A percentile compares a stretch with the other conserved stretches of the same genome.
These are phyloP conservation scores for Galerucella nymphaeae DNA, from an alignment of 2,888 invertebrate genomes.

Conservation along the genomic window DNA sequence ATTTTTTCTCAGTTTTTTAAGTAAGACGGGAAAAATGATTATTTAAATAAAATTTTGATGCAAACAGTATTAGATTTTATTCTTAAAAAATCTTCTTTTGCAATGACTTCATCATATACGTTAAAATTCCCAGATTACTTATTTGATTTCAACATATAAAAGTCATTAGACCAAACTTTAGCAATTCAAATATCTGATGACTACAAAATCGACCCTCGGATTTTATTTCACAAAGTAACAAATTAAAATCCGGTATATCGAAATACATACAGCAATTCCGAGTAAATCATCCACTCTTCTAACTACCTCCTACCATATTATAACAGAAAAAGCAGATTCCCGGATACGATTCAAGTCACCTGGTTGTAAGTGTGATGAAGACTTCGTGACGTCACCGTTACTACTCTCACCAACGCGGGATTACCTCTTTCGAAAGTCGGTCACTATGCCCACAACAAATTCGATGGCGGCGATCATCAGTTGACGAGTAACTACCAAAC, in stretches of 20 bases:
- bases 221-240: conserved; percentile 5
- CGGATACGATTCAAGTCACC: conserved; percentile 53
- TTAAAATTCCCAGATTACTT: neutral
- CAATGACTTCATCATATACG: neutral
- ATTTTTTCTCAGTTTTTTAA: too few relatives aligned
- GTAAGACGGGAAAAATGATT: too few relatives aligned
- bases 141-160: neutral
- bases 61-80: too few relatives aligned
- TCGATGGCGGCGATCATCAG: conserved; percentile 34
- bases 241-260: conserved; percentile 10
- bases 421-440: conserved; percentile 60
- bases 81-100: too few relatives aligned
- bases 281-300: conserved; percentile 19
- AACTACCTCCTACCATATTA: neutral
- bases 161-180: neutral
- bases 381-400: conserved; percentile 53
- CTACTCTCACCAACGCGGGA: conserved; percentile 58
- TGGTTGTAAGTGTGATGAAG: conserved; percentile 50
- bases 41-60: too few relatives aligned
- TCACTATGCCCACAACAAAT: conserved; percentile 56
- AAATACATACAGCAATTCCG: conserved; percentile 1
- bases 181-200: neutral
- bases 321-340: conserved; percentile 46
- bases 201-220: conserved; percentile 10
- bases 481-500: conserved; percentile 38